Evolutionary conservation across 2,888 invertebrate species (phyloP).

Genomic region (Lepidonotus clava): DNA sequence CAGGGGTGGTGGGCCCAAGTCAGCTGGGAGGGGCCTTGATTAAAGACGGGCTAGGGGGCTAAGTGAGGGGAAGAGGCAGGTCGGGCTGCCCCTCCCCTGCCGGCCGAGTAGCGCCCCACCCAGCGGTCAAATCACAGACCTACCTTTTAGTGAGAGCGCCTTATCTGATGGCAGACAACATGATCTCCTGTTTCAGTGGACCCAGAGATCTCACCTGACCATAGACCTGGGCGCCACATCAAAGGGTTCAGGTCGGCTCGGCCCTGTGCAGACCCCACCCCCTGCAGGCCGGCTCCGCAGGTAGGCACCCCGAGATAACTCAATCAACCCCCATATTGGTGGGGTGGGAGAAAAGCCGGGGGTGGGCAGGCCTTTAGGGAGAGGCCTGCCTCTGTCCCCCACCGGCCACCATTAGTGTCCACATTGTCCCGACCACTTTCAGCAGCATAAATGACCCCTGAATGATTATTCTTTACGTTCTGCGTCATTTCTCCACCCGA

Average conservation of each 20-base stretch:
- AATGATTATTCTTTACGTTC: too few relatives aligned
- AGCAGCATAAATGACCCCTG: background rate
- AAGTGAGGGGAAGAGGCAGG: background rate
- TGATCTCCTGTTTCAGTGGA: background rate
- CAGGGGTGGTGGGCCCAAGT: background rate
- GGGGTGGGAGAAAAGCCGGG: background rate
- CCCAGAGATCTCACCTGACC: slow-evolving; percentile 26
- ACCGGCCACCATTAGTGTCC: background rate
- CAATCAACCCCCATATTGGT: background rate
- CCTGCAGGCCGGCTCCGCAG: slow-evolving; percentile 14
- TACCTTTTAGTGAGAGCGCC: slow-evolving; percentile 28
- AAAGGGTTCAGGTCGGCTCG: background rate
- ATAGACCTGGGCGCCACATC: background rate
- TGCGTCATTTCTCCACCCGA: too few relatives aligned
- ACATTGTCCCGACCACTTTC: background rate
- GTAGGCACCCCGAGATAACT: slow-evolving; percentile 11
- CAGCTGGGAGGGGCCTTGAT: slow-evolving; percentile 1
- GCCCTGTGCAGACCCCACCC: background rate
- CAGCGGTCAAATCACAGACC: background rate
- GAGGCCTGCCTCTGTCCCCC: background rate
- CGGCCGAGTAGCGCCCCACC: background rate
- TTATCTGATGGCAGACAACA: slow-evolving; percentile 3
- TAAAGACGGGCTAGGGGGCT: slow-evolving; percentile 4
- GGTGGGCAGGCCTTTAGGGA: background rate
- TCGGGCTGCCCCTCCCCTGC: background rate